Evolutionary conservation across 2,888 invertebrate species (phyloP), one percentile per base, ranked within the genome.

Genomic region (Athalia rosae): DNA sequence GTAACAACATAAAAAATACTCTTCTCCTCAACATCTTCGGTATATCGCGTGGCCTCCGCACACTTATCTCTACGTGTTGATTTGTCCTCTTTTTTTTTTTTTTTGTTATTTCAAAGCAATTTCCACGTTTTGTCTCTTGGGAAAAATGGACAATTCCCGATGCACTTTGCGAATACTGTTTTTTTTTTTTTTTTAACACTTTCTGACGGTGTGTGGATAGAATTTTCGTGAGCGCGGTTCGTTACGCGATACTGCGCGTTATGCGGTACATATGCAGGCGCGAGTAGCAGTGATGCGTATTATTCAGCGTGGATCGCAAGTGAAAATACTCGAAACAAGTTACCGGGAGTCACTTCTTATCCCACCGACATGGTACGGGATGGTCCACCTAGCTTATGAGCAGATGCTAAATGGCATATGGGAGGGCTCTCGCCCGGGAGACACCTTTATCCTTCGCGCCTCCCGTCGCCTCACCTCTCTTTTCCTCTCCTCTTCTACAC

Each of bases 371-470:
- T 58, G 58, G 67, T 67, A 56, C 58, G 13, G 45, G 56, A 58
- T 67, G 41, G 43, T 71, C 47, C 74, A 58, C 28, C 28, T 28
- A 71, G 74, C 74, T 62, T 62, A 74, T 74, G 74, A 74, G 58
- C 74, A 45, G 74, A 77, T 76, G 86, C 85, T 85, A 85, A 85
- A 84, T 83, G 84, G 83, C 84, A 85, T 88, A 85, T 88, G 88
- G 84, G 84, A 85, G 83, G 80, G 83, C 81, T 84, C 83, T 81
- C 84, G 83, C 83, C 83, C 84, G 84, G 84, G 84, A 85, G 86
- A 86, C 87, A 86, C 85, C 86, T 88, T 88, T 88, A 88, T 88
- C 85, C 86, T 86, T 76, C 77, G 47, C 77, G 67, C 47, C 62
- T 66, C 59, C 76, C 4, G 77, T 62, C 66, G 80, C 67, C 63